Percentiles rank a stretch among this genome's conserved stretches.
Conservation (phyloP, 2,888 invertebrate species). For the Cerastoderma edule region DNA sequence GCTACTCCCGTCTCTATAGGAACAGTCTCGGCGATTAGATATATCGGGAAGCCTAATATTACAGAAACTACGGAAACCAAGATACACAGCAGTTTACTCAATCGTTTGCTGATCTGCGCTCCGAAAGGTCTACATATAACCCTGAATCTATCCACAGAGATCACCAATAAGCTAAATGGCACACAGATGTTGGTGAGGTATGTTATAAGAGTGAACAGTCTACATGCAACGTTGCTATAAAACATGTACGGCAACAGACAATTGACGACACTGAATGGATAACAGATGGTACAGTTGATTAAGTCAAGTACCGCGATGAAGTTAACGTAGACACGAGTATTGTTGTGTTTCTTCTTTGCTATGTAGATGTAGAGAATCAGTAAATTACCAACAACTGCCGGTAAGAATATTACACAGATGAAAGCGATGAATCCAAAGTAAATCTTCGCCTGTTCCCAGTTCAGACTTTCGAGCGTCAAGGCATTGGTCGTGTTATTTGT, state of each 20-base stretch:
- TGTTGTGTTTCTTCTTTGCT: constrained; percentile 12
- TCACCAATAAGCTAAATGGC: constrained; percentile 1
- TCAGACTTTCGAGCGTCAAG: not conserved
- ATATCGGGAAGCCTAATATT: not conserved
- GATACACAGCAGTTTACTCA: constrained; percentile 5
- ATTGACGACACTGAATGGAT: constrained; percentile 6
- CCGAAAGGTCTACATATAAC: constrained; percentile 12
- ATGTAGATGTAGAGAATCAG: constrained; percentile 15
- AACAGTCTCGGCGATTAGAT: not conserved
- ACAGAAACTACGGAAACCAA: not conserved
- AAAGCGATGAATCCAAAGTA: constrained; percentile 15
- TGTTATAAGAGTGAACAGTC: constrained; percentile 1
- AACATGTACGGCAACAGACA: constrained; percentile 14
- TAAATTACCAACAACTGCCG: constrained; percentile 5
- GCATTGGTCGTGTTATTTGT: not conserved
- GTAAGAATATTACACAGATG: constrained; percentile 8
- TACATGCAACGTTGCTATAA: constrained; percentile 11
- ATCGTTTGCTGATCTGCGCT: not conserved
- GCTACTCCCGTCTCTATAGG: constrained; percentile 3
- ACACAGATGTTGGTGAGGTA: not conserved
- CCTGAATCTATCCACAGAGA: constrained; percentile 11
- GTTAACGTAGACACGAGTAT: constrained; percentile 10
- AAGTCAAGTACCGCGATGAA: constrained; percentile 6
- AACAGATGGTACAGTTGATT: not conserved
- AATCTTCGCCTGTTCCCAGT: constrained; percentile 10